Evolutionary conservation across 2,797 vertebrate species (phyloP).

Genomic region (Crenuchus spilurus): DNA sequence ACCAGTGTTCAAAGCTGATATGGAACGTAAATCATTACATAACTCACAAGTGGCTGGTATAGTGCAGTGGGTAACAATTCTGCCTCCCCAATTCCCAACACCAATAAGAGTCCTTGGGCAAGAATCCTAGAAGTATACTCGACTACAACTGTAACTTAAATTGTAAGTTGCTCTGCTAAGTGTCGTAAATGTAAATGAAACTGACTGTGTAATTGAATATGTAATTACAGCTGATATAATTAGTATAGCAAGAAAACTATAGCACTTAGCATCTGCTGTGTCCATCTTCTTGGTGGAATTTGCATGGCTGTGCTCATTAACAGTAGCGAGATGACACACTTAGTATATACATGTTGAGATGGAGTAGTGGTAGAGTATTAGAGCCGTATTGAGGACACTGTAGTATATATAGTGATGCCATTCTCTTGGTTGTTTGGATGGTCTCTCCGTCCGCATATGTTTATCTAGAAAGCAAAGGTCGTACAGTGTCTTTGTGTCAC

Average conservation of each 20-base stretch:
- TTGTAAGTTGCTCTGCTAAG: too few species aligned
- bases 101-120: too few species aligned
- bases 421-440: conserved; percentile 18
- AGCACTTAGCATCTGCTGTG: background rate
- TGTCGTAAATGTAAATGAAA: background rate
- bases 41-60: too few species aligned
- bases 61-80: too few species aligned
- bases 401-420: background rate
- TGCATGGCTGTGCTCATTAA: background rate
- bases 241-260: background rate
- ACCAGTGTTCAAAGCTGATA: too few species aligned
- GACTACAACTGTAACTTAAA: too few species aligned
- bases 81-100: too few species aligned
- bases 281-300: background rate
- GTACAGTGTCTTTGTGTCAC: conserved; percentile 15
- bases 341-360: conserved; percentile 1
- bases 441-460: conserved; percentile 43
- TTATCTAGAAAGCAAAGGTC: conserved; percentile 39
- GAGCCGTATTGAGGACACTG: background rate
- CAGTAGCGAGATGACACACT: background rate
- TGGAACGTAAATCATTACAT: too few species aligned
- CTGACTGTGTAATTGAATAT: background rate
- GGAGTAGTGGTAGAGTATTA: background rate
- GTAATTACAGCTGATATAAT: too few species aligned
- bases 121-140: too few species aligned